Evolutionary conservation across 2,113 vertebrate genomes (phyloP), one percentile per base, ranked within the genome.

Genomic region (Macquaria australasica): DNA sequence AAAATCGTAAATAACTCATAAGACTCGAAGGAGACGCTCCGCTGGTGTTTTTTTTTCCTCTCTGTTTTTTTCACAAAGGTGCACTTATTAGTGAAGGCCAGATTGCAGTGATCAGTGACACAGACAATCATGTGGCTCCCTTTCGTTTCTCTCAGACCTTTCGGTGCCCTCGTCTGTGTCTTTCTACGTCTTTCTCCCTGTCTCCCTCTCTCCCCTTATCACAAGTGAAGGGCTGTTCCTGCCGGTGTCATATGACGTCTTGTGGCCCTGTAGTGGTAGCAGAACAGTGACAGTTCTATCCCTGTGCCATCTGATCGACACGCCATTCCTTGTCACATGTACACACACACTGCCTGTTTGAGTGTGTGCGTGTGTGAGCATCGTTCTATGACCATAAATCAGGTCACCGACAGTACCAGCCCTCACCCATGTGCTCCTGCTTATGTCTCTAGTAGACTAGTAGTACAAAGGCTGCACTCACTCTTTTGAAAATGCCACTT

Each of bases 261-360:
- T 95, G 95, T 96, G 96, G 96, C 94, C 95, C 92, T 92, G 96
- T 96, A 96, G 94, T 96, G 96, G 95, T 96, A 95, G 84, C 89
- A 97, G 96, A 98, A 98, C 97, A 98, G 97, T 96, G 96, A 97
- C 97, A 98, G 95, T 97, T 97, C 97, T 98, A 97, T 98, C 96
- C 96, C 95, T 90, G 95, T 31, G 88, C 96, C 96, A 96, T 96
- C 96, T 97, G 96, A 98, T 95, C 96, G 95, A 96, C 97, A 97
- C 96, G 92, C 96, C 93, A 94, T 93, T 86, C 83, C 94, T 90
- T 96, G 96, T 98, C 98, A 98, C 97, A 98, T 98, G 97, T n/a
- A n/a, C 94, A 92, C 93, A 95, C 94, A 96, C 70, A 59, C 55
- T 72, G 34, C 5, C 73, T 50, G 58, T 43, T 39, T 75, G 71